Conservation (phyloP, 2,113 vertebrate species). For the Alethe diademata region DNA sequence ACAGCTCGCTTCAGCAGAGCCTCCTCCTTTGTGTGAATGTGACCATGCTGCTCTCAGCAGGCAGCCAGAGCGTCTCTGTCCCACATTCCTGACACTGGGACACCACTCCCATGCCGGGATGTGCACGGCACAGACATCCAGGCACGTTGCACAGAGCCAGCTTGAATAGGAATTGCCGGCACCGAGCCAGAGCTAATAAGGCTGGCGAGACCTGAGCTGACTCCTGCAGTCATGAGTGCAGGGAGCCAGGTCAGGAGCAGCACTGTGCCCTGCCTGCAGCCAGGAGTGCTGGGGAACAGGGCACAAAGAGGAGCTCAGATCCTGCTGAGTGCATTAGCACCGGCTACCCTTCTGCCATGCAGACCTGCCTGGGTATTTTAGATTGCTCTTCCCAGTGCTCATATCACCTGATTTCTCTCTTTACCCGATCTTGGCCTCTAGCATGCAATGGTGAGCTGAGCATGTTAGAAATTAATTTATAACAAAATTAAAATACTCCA, state of each 20-base stretch:
- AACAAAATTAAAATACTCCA: not conserved
- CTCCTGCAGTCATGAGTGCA: not conserved
- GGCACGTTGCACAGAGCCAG: constrained; percentile 32
- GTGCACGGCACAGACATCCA: constrained; percentile 23
- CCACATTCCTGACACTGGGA: constrained; percentile 57
- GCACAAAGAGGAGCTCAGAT: not conserved
- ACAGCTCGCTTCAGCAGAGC: constrained; percentile 16
- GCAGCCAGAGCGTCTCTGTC: constrained; percentile 28
- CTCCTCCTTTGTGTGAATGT: not conserved
- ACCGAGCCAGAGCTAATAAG: constrained; percentile 42
- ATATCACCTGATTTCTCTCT: not conserved
- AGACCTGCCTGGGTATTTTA: not conserved
- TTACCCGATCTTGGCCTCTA: not conserved
- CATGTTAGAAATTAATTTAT: not conserved
- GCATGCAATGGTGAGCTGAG: not conserved
- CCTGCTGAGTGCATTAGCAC: not conserved
- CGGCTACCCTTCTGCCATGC: not conserved
- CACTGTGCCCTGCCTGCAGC: not conserved
- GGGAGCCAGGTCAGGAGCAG: constrained; percentile 26
- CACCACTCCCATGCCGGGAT: constrained; percentile 51
- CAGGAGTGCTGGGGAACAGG: not conserved
- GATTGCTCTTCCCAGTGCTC: not conserved
- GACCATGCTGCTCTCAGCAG: constrained; percentile 35
- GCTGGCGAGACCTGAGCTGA: constrained; percentile 51
- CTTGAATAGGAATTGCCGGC: constrained; percentile 9